Evolutionary conservation across 1,140 invertebrate species (phyloP), one percentile per base, ranked within the genome.

Genomic region (Anastrepha ludens): DNA sequence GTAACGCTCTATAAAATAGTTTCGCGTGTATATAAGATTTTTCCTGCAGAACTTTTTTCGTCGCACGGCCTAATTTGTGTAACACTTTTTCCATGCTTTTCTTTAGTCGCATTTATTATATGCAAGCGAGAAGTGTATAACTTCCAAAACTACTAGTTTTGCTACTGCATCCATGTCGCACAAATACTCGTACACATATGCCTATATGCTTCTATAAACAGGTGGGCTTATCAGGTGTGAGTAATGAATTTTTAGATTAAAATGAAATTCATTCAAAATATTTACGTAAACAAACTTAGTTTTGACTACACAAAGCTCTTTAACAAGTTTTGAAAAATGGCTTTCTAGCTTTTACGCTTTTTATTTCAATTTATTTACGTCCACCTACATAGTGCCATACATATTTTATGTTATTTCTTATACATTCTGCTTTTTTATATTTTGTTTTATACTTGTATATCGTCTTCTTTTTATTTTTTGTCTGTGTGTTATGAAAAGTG

Each of bases 291-390:
- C 39, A 17, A 74, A 74, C 41, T 74, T 74, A 74, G 44, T 74
- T 74, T 74, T 44, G 39, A 74, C 67, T 74, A 44, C 13, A 74
- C 67, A 74, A 74, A 74, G 39, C 47, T 74, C 41, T 47, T 39
- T 3, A 13, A 47, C 44, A 74, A 74, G 67, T 39, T 74, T 74
- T 74, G 3, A 39, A 29, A 17, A 13, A 39, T 9, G 67, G n/a
- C 67, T 74, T 74, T 44, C 41, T 74, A 74, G 67, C 67, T 74
- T 74, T 74, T 47, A 41, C 67, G 44, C 44, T 74, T 74, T 74
- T 74, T 74, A 74, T 74, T 41, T 74, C 67, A 74, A 74, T 74
- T 74, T 74, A 44, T 74, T 74, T 74, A 44, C 67, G 67, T 74
- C 67, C 67, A 74, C 39, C 15, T 41, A 74, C 39, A 74, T 41